Conservation (phyloP, 1,140 invertebrate genomes). For the Micrasema longulum region DNA sequence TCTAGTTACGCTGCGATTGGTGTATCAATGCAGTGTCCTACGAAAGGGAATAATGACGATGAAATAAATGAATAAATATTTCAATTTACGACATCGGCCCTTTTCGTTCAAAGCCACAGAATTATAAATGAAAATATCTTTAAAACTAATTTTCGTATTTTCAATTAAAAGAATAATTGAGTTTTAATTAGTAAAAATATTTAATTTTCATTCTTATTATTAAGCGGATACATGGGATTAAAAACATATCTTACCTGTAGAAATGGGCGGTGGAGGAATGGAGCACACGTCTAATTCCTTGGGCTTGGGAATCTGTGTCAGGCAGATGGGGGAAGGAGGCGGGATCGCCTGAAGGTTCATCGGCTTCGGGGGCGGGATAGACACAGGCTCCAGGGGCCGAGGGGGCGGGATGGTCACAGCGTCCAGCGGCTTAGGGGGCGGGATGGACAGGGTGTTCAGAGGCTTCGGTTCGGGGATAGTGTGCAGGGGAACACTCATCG, state of each 20-base stretch:
- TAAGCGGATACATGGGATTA: too few species aligned
- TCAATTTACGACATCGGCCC: too few species aligned
- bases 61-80: too few species aligned
- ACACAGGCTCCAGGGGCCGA: constrained; percentile 58
- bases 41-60: too few species aligned
- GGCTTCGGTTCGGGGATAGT: constrained; percentile 58
- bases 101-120: too few species aligned
- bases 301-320: constrained; percentile 58
- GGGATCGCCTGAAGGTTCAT: constrained; percentile 61
- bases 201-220: too few species aligned
- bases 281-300: constrained; percentile 59
- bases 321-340: constrained; percentile 57
- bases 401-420: constrained; percentile 55
- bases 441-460: constrained; percentile 54
- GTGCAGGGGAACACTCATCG: constrained; percentile 47
- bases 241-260: constrained; percentile 57
- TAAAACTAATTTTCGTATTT: too few species aligned
- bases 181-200: too few species aligned
- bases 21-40: too few species aligned
- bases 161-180: too few species aligned
- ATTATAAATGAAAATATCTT: too few species aligned
- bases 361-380: constrained; percentile 57
- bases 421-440: constrained; percentile 53
- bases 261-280: constrained; percentile 57
- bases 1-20: too few species aligned